Base-by-base conservation (phyloP, 2,797 vertebrate genomes). In the Hyperoplus lanceolatus region DNA sequence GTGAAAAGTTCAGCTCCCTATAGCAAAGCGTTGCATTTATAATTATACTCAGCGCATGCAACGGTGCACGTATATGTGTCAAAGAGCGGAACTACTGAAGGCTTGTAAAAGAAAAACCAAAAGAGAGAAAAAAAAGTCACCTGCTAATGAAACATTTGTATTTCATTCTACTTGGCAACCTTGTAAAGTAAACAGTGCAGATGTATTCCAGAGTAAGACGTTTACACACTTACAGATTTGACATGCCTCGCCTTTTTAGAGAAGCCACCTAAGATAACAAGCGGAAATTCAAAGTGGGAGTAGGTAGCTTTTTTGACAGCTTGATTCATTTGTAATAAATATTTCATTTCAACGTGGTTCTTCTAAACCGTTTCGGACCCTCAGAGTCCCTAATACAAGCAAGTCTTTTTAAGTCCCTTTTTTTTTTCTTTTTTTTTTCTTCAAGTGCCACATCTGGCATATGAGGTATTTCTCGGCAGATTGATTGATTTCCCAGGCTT, bases 1-100 rank as follows among this genome's bases (percentile, higher is more conserved):
- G 97, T 97, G 96, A 98, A 98, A 97, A 97, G 97, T 99, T 98
- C 97, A 98, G 83, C 97, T 97, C 96, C 96, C 95, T 96, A 94
- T 96, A 95, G 94, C 94, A 92, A 29, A 93, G 94, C 94, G 91
- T 95, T 95, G 93, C 95, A 94, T 96, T 95, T 96, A 87, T 96
- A 94, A 95, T 95, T 95, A 89, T 76, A 71, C 58, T 73, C 46
- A 41, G 72, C 51, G 86, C 77, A 83, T 82, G 82, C 75, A 79
- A 65, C 81, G 51, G 79, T 77, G 66, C 41, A 80, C 86, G 79
- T 93, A 90, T 86, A 82, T 87, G 85, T 91, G 91, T 93, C 90
- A 94, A 94, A 92, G 94, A 95, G 85, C 78, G 77, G 93, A 95
- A 97, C 96, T 97, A 96, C 96, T 86, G 92, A 95, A 95, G 92